Percentiles rank a stretch among this genome's conserved stretches.
Evolutionary conservation across 2,797 vertebrate genomes (phyloP).

Genomic region (Gymnothorax javanicus): DNA sequence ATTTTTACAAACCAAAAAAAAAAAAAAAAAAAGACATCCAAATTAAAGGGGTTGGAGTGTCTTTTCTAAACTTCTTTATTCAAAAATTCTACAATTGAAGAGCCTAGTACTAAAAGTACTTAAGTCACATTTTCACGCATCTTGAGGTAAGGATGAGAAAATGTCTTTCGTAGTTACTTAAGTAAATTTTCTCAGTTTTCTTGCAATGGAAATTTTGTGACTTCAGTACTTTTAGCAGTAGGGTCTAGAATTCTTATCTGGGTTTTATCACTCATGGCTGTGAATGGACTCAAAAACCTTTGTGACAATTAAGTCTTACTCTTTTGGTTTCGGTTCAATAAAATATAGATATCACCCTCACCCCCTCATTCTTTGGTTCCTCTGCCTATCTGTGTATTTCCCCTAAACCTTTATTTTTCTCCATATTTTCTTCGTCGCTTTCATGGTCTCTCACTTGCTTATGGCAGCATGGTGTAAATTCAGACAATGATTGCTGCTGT

Average conservation of each 20-base stretch:
- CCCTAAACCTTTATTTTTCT: neutral
- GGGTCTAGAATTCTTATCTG: too few relatives aligned
- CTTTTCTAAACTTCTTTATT: neutral
- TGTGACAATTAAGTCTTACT: neutral
- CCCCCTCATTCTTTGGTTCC: constrained; percentile 49
- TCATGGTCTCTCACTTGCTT: neutral
- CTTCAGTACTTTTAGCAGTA: too few relatives aligned
- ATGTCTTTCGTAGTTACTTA: too few relatives aligned
- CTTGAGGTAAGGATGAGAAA: too few relatives aligned
- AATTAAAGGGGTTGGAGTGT: neutral
- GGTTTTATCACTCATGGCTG: too few relatives aligned
- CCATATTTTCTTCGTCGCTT: neutral
- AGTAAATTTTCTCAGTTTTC: too few relatives aligned
- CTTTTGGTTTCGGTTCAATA: neutral
- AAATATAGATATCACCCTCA: neutral
- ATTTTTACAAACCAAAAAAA: neutral
- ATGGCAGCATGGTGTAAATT: neutral
- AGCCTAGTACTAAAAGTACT: too few relatives aligned
- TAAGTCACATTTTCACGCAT: too few relatives aligned
- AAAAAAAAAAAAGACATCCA: neutral
- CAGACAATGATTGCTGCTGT: neutral
- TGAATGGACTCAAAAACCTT: neutral
- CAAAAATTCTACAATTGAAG: neutral
- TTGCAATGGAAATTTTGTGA: too few relatives aligned
- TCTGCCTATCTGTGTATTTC: constrained; percentile 43